Percentiles rank a stretch among this genome's conserved stretches.
Evolutionary conservation across 2,888 invertebrate species (phyloP).

Genomic region (Caenorhabditis sp.): DNA sequence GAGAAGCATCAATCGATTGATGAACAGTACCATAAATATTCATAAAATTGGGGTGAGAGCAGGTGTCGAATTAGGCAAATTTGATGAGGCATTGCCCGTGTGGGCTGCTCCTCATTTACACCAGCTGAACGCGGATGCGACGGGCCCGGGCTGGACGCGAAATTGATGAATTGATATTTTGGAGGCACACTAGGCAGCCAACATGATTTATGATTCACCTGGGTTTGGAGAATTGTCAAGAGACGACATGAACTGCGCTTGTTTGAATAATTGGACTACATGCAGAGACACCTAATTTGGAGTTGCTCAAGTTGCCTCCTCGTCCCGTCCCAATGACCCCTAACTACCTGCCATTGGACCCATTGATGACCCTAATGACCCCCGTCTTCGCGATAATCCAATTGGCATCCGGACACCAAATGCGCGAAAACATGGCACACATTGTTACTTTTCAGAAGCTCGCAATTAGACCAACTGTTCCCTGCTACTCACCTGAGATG

Average conservation of each 20-base stretch:
- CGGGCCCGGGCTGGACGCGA: constrained; percentile 28
- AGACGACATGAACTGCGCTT: constrained; percentile 12
- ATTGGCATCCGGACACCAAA: constrained; percentile 26
- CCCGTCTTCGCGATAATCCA: constrained; percentile 26
- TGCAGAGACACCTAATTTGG: constrained; percentile 2
- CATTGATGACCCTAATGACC: constrained; percentile 33
- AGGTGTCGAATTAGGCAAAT: constrained; percentile 68
- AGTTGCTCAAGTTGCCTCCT: constrained; percentile 4
- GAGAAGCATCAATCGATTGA: not conserved
- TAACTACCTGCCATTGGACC: constrained; percentile 32
- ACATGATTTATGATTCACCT: constrained; percentile 64
- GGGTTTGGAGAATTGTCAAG: constrained; percentile 30
- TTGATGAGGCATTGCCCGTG: constrained; percentile 37
- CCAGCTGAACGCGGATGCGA: constrained; percentile 22
- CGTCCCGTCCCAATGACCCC: not conserved
- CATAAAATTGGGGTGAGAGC: constrained; percentile 50
- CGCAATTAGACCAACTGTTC: constrained; percentile 25
- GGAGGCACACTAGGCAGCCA: constrained; percentile 17
- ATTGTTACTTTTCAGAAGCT: constrained; percentile 5
- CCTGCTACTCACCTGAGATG: constrained; percentile 10
- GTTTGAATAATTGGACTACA: constrained; percentile 22
- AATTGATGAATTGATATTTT: constrained; percentile 67
- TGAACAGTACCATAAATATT: constrained; percentile 52
- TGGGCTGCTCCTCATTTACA: constrained; percentile 53
- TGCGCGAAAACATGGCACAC: constrained; percentile 54